Percentiles rank a stretch among this genome's conserved stretches.
Conservation (phyloP, 2,797 vertebrate genomes). For the Liparis tanakae region DNA sequence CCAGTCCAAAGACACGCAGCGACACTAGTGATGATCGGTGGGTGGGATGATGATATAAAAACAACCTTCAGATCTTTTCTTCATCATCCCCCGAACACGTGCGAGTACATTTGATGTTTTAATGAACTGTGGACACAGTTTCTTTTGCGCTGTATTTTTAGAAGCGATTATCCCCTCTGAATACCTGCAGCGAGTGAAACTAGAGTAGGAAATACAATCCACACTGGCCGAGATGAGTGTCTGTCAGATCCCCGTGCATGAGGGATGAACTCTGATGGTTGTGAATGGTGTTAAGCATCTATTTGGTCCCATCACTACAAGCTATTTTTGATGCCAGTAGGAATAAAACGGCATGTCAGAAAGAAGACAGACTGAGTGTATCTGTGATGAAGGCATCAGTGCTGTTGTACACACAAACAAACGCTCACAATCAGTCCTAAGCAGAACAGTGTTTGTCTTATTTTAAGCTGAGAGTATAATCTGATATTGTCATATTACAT, state of each 20-base stretch:
- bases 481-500: constrained; percentile 32
- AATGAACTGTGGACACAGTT: constrained; percentile 38
- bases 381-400: constrained; percentile 15
- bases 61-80: constrained; percentile 43
- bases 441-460: constrained; percentile 4
- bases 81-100: constrained; percentile 31
- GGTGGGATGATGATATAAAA: constrained; percentile 54
- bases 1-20: background rate
- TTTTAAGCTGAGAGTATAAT: constrained; percentile 2
- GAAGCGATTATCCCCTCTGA: constrained; percentile 41
- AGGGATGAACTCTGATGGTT: constrained; percentile 36
- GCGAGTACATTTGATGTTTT: constrained; percentile 17
- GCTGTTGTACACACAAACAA: constrained; percentile 6
- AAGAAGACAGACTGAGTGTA: constrained; percentile 16
- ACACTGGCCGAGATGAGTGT: constrained; percentile 39
- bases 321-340: constrained; percentile 36
- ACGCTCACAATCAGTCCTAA: constrained; percentile 29
- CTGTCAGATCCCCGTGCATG: constrained; percentile 26
- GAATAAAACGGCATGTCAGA: constrained; percentile 21
- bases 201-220: background rate
- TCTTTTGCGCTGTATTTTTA: constrained; percentile 39
- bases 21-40: constrained; percentile 22
- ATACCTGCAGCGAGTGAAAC: constrained; percentile 33
- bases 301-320: constrained; percentile 37
- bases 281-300: constrained; percentile 44